Percentiles rank a stretch among this genome's conserved stretches.
phyloP scores from a whole-genome alignment of 2,113 vertebrate genomes.

The Oreotragus oreotragus region DNA sequence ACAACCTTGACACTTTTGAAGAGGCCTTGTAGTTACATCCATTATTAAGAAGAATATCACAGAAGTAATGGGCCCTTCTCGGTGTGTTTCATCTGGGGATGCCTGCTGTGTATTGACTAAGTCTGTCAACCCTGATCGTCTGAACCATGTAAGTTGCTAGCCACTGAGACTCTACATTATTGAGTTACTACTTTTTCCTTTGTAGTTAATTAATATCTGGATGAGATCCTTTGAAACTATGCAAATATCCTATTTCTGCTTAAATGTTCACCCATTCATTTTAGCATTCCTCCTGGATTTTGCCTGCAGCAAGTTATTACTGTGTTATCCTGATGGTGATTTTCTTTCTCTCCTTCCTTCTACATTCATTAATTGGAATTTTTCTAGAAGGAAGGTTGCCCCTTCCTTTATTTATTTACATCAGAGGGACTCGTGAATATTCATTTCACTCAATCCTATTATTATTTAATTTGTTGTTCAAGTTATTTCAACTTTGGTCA shows the following conservation, averaged over 20 bases:
- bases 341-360: background rate
- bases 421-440: background rate
- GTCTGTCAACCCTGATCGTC: background rate
- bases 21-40: background rate
- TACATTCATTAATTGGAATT: background rate
- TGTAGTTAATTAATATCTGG: background rate
- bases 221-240: background rate
- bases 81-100: rapidly evolving
- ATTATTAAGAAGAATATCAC: background rate
- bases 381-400: background rate
- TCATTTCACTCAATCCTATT: background rate
- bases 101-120: rapidly evolving
- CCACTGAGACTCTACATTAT: background rate
- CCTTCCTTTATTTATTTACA: background rate
- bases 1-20: background rate
- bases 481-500: background rate
- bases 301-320: background rate
- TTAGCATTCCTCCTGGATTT: background rate
- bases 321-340: background rate
- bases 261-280: background rate
- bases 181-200: background rate
- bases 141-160: background rate
- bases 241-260: background rate
- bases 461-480: background rate
- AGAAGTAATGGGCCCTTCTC: background rate